Conservation (phyloP, 2,888 invertebrate genomes). For the Argyra leucocephala region DNA sequence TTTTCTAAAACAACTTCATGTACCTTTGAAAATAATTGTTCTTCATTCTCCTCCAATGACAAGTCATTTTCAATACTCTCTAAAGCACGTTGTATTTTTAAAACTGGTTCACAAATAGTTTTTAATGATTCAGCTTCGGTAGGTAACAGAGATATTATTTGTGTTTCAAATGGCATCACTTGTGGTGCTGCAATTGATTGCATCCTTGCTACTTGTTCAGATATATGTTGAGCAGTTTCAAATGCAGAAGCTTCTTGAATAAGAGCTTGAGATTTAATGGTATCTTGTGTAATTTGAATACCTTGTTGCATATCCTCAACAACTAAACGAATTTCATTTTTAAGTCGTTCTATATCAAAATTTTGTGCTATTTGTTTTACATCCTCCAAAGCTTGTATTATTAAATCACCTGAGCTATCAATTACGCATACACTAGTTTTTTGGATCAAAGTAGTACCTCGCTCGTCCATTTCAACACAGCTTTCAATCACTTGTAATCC, state of each 20-base stretch:
- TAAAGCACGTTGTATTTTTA: constrained; percentile 44
- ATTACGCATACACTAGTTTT: constrained; percentile 58
- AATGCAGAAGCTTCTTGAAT: constrained; percentile 46
- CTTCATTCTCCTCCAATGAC: constrained; percentile 38
- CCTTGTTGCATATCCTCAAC: constrained; percentile 47
- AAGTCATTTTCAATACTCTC: constrained; percentile 40
- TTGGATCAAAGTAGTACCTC: constrained; percentile 57
- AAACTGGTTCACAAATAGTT: constrained; percentile 41
- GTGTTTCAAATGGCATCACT: constrained; percentile 33
- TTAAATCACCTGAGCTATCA: constrained; percentile 50
- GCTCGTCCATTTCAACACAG: constrained; percentile 58
- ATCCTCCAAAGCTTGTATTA: constrained; percentile 49
- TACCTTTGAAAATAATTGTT: constrained; percentile 37
- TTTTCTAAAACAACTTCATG: constrained; percentile 36
- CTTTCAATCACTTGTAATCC: constrained; percentile 58
- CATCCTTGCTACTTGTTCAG: constrained; percentile 40
- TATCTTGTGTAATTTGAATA: constrained; percentile 47
- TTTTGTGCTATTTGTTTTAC: constrained; percentile 45
- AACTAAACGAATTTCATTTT: constrained; percentile 44
- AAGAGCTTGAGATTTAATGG: constrained; percentile 48
- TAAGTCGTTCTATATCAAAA: constrained; percentile 44
- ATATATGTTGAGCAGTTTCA: constrained; percentile 41
- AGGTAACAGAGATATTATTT: constrained; percentile 36
- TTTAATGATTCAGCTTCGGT: constrained; percentile 38
- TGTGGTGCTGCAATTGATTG: constrained; percentile 33